Evolutionary conservation across 2,113 vertebrate genomes (phyloP), one percentile per base, ranked within the genome.

Genomic region (Phaethon lepturus): DNA sequence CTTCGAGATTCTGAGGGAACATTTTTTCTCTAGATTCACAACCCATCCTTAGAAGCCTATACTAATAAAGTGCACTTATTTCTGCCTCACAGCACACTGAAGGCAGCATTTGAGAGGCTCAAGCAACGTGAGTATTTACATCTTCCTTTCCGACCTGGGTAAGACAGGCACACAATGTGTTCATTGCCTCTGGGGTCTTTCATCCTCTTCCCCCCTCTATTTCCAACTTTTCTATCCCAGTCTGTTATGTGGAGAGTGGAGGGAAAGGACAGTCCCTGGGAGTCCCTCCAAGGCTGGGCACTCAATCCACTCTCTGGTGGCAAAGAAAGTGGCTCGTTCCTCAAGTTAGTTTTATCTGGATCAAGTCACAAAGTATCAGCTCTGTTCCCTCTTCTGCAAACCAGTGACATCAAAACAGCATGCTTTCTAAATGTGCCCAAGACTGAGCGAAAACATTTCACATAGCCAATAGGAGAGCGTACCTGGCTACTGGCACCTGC

Each of bases 61-160:
- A 38, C 49, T 86, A 88, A 96, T 38, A 40, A 91, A 93, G 82
- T 59, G 40, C 49, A 18, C 40, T 71, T 86, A 20, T 91, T 88
- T 88, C 95, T 79, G 79, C 86, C 80, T 90, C 80, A 64, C 98
- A 99, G 99, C 96, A 99, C 99, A 35, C 96, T 99, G 97, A 99
- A 96, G 95, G 93, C 98, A 71, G 99, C 99, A 17, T 99, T 99
- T 78, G 99, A 99, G 69, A 98, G 97, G 71, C 98, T 99, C 93
- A 99, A 99, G 98, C 97, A 98, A 96, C 98, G 99, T 99, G 98
- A 99, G 99, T 99, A 63, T 73, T 15, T 6, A 20, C 13, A 31
- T 31, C 47, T 33, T 77, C 52, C 40, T 24, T 63, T 76, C 29
- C 62, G 29, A 38, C 28, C 44, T 8, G 63, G 50, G 40, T 85